Conservation (phyloP, 2,888 invertebrate genomes). For the Corbicula japonica region DNA sequence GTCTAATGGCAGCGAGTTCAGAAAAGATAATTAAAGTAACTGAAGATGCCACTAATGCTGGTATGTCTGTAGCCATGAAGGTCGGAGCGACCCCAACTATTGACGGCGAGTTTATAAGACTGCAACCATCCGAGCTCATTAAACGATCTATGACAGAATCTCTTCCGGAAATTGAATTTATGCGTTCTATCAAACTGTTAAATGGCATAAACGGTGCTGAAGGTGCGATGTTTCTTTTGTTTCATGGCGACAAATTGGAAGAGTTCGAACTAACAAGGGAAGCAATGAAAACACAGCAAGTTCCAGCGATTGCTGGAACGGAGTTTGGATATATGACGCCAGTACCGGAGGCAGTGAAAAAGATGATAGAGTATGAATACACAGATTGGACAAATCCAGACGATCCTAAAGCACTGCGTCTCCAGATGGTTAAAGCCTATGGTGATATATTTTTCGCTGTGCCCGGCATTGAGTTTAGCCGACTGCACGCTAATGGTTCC, state of each 20-base stretch:
- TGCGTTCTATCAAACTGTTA: slow-evolving; percentile 93
- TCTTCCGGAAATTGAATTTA: slow-evolving; percentile 96
- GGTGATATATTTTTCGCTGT: slow-evolving; percentile 97
- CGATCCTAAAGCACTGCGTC: too few relatives aligned
- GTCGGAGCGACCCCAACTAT: slow-evolving; percentile 95
- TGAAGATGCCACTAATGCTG: background rate
- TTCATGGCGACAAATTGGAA: slow-evolving; percentile 9
- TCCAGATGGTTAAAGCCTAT: slow-evolving; percentile 95
- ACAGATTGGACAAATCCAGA: slow-evolving; percentile 79
- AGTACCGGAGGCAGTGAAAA: slow-evolving; percentile 2
- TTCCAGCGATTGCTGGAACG: background rate
- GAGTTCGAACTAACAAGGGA: background rate
- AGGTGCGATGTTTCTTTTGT: background rate
- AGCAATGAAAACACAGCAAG: background rate
- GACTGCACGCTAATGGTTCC: slow-evolving; percentile 90
- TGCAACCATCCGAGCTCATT: slow-evolving; percentile 93
- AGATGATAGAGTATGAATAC: slow-evolving; percentile 34
- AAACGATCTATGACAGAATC: slow-evolving; percentile 94
- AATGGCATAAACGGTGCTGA: slow-evolving; percentile 95
- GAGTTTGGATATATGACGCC: background rate
- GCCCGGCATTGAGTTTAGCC: slow-evolving; percentile 89
- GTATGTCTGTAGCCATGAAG: background rate
- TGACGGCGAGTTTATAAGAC: too few relatives aligned
- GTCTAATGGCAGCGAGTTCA: slow-evolving; percentile 7
- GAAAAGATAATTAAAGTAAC: background rate